These are phyloP conservation scores for Dromiciops gliroides DNA, from an alignment of 2,113 vertebrate genomes.

Conservation along the genomic window DNA sequence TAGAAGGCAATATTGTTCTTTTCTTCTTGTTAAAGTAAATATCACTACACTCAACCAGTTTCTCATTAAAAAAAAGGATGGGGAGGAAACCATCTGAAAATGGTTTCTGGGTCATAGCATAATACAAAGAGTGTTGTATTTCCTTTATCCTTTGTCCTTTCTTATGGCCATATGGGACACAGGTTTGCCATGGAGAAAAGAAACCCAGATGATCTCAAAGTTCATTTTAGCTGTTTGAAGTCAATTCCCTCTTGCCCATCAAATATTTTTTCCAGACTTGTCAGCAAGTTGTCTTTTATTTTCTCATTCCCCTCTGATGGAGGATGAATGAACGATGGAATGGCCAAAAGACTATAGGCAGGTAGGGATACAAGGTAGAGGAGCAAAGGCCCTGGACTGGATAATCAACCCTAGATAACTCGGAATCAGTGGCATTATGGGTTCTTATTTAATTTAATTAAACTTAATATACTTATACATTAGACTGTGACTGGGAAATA, in stretches of 20 bases:
- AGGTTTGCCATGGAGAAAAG: neutral
- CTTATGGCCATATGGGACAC: neutral
- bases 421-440: neutral
- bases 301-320: constrained; percentile 1
- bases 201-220: neutral
- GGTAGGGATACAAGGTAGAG: neutral
- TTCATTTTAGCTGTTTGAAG: constrained; percentile 24
- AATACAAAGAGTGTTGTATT: neutral
- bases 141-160: neutral
- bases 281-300: neutral
- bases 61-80: neutral
- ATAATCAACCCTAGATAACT: constrained; percentile 5
- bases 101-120: neutral
- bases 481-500: neutral
- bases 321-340: neutral
- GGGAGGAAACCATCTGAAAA: neutral
- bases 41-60: neutral
- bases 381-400: neutral
- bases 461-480: neutral
- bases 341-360: constrained; percentile 5
- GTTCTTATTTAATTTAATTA: neutral
- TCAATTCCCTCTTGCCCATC: neutral
- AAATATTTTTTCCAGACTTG: constrained; percentile 21
- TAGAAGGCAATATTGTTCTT: neutral
- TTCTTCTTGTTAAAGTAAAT: neutral